phyloP scores from a whole-genome alignment of 2,797 vertebrate genomes.

The Melopsittacus undulatus region DNA sequence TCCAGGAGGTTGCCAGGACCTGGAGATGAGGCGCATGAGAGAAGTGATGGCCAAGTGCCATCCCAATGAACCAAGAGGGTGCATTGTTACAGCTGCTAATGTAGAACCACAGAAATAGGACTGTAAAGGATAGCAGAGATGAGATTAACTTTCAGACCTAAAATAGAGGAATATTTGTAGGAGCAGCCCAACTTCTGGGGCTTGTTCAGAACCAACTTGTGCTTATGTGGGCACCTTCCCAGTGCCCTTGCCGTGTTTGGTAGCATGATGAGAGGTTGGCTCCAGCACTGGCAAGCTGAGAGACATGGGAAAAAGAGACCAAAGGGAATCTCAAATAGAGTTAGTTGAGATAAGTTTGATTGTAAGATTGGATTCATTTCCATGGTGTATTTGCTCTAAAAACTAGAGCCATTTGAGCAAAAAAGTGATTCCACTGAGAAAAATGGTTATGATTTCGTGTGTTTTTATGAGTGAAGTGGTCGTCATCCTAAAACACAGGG shows the following conservation, averaged over 20 bases:
- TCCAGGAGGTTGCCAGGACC: not conserved
- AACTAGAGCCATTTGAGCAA: not conserved
- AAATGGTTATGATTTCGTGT: not conserved
- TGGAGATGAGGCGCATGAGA: not conserved
- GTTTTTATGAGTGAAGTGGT: not conserved
- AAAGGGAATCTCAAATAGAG: not conserved
- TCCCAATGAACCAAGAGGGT: not conserved
- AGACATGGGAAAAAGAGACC: not conserved
- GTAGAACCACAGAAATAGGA: not conserved
- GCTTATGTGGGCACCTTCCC: not conserved
- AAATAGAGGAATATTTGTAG: not conserved
- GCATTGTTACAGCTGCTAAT: not conserved
- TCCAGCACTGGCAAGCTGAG: not conserved
- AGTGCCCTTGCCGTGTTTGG: not conserved
- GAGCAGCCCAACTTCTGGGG: not conserved
- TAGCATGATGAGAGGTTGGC: not conserved
- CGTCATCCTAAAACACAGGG: not conserved
- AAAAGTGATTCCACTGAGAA: not conserved
- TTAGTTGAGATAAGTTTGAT: not conserved
- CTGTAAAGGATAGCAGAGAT: not conserved
- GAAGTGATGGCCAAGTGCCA: not conserved
- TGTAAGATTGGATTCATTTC: not conserved
- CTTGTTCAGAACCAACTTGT: not conserved
- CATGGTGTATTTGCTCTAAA: not conserved
- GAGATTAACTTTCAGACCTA: not conserved